A percentile compares a stretch with the other conserved stretches of the same genome.
These are phyloP conservation scores for Mesembrinibis cayennensis DNA, from an alignment of 2,113 vertebrate species.

Conservation along the genomic window DNA sequence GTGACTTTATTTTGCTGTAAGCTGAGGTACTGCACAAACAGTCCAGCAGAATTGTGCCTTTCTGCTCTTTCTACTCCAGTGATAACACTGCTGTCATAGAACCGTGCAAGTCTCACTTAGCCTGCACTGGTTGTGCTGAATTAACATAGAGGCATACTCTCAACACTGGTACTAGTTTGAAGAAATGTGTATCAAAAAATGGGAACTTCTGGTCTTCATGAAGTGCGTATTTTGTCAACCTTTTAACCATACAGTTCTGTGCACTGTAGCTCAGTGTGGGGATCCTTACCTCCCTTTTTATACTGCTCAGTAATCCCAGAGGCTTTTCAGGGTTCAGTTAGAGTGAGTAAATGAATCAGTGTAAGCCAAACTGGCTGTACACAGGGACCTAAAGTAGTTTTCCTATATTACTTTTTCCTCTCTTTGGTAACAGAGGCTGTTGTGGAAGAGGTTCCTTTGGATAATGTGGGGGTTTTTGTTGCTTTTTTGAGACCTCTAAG, in stretches of 20 bases:
- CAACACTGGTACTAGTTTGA: background rate
- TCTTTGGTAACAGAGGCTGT: background rate
- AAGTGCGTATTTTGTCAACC: background rate
- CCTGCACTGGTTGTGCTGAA: background rate
- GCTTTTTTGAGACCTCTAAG: background rate
- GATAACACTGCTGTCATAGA: background rate
- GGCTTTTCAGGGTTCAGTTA: background rate
- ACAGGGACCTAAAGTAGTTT: background rate
- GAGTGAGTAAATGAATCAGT: background rate
- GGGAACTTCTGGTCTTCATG: background rate
- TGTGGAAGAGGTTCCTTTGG: background rate
- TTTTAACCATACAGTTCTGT: background rate
- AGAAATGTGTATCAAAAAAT: background rate
- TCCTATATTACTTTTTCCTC: background rate
- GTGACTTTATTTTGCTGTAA: background rate
- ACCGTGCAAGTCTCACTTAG: background rate
- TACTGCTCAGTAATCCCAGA: background rate
- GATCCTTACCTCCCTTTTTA: background rate
- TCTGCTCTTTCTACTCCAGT: background rate
- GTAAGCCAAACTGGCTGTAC: background rate
- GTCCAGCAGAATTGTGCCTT: background rate
- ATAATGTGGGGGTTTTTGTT: accelerated
- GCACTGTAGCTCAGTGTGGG: background rate
- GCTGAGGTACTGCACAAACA: background rate
- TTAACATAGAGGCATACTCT: background rate